These are phyloP conservation scores for Uromys caudimaculatus DNA, from an alignment of 2,797 vertebrate species.

Conservation along the genomic window DNA sequence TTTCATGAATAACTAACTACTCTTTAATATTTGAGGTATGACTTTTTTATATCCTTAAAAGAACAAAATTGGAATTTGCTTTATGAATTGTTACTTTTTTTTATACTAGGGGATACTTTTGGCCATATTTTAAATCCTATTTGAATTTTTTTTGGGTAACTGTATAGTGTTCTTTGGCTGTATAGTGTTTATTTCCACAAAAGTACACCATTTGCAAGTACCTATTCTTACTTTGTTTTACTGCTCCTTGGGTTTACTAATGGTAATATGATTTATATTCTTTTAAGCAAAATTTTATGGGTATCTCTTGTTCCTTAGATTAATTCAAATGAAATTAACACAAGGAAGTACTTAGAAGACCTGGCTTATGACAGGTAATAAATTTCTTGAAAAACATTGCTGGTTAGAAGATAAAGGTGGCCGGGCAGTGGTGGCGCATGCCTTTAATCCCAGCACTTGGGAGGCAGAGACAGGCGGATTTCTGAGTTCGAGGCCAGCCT, in stretches of 20 bases:
- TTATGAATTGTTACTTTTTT: not conserved
- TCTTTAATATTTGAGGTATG: constrained; percentile 43
- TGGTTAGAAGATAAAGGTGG: too few species aligned
- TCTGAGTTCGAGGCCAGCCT: too few species aligned
- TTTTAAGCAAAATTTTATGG: constrained; percentile 31
- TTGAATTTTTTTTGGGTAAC: constrained; percentile 37
- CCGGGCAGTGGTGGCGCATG: too few species aligned
- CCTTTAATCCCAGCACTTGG: too few species aligned
- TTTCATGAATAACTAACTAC: not conserved
- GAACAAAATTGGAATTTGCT: constrained; percentile 22
- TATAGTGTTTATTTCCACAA: constrained; percentile 43
- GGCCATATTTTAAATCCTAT: not conserved
- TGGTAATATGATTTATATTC: not conserved
- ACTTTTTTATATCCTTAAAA: not conserved
- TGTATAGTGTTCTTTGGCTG: not conserved
- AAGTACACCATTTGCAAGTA: constrained; percentile 30
- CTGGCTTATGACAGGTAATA: not conserved
- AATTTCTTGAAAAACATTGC: constrained; percentile 42
- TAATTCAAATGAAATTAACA: constrained; percentile 49
- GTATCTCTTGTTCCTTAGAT: constrained; percentile 32
- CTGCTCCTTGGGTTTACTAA: constrained; percentile 19
- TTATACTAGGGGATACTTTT: not conserved
- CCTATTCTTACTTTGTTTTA: constrained; percentile 43
- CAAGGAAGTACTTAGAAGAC: constrained; percentile 34
- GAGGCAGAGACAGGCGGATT: too few species aligned